Percentiles rank a stretch among this genome's conserved stretches.
Conservation (phyloP, 1,140 invertebrate genomes). For the fruit fly (Drosophila melanogaster) region DNA sequence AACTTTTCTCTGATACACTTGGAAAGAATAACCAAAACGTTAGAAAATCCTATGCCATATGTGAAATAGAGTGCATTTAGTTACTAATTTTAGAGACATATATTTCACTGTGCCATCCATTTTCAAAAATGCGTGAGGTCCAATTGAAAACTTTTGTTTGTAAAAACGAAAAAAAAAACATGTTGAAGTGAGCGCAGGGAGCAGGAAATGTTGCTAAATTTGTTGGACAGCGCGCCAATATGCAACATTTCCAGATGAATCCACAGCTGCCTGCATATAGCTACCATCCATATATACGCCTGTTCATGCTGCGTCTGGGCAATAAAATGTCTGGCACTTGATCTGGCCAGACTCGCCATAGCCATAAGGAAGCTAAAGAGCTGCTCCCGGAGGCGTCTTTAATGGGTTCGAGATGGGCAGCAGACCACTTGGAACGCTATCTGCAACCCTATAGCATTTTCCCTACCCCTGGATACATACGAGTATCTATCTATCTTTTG, state of each 20-base stretch:
- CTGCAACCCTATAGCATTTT: background rate
- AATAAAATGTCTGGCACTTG: slow-evolving; percentile 59
- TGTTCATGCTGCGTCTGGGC: slow-evolving; percentile 38
- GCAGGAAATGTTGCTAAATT: slow-evolving; percentile 49
- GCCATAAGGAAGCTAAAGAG: slow-evolving; percentile 46
- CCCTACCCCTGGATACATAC: background rate
- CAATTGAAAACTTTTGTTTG: slow-evolving; percentile 32
- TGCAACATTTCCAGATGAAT: slow-evolving; percentile 39
- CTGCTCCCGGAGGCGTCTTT: slow-evolving; percentile 51
- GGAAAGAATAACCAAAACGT: background rate
- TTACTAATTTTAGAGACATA: background rate
- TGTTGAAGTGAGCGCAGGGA: slow-evolving; percentile 12
- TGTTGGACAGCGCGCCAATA: slow-evolving; percentile 40
- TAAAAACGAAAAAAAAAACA: background rate
- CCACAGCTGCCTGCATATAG: slow-evolving; percentile 12
- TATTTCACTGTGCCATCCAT: background rate
- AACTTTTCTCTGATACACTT: slow-evolving; percentile 27
- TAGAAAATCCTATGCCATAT: background rate
- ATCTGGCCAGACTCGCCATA: slow-evolving; percentile 29
- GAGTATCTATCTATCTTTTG: background rate
- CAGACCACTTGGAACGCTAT: slow-evolving; percentile 25
- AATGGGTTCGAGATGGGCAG: slow-evolving; percentile 42
- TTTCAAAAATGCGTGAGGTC: slow-evolving; percentile 34
- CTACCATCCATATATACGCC: background rate
- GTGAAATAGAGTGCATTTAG: background rate